Conservation (phyloP, 1,140 invertebrate genomes). For the Lordiphosa mommai region DNA sequence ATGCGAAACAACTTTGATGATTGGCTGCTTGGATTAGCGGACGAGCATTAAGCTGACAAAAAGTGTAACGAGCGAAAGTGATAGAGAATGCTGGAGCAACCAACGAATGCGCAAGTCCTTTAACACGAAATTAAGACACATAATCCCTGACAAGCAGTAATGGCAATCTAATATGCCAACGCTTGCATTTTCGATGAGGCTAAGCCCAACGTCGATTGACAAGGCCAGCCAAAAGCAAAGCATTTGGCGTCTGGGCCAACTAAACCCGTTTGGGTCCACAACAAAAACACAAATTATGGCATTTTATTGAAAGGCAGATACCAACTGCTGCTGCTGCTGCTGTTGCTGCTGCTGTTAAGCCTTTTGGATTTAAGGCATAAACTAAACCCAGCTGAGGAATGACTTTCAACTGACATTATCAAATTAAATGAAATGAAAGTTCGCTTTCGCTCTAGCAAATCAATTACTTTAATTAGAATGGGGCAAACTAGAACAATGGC, state of each 20-base stretch:
- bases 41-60: conserved; percentile 71
- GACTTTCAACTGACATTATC: conserved; percentile 49
- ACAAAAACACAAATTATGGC: conserved; percentile 37
- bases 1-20: conserved; percentile 66
- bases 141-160: conserved; percentile 76
- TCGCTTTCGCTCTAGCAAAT: conserved; percentile 30
- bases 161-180: conserved; percentile 77
- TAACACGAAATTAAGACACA: conserved; percentile 75
- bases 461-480: conserved; percentile 70
- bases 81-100: conserved; percentile 25
- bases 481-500: conserved; percentile 31
- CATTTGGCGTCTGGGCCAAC: conserved; percentile 8
- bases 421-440: conserved; percentile 36
- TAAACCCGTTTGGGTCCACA: background rate
- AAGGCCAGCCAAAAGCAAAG: conserved; percentile 21
- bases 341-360: conserved; percentile 35
- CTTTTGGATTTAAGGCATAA: conserved; percentile 42
- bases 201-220: conserved; percentile 63
- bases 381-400: conserved; percentile 34
- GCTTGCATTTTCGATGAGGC: conserved; percentile 63
- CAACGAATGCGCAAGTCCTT: conserved; percentile 59
- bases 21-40: conserved; percentile 72
- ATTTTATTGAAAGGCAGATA: conserved; percentile 24
- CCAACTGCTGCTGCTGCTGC: conserved; percentile 2
- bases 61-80: conserved; percentile 58